Percentiles rank a stretch among this genome's conserved stretches.
Conservation (phyloP, 2,113 vertebrate genomes). For the Pollachius pollachius region DNA sequence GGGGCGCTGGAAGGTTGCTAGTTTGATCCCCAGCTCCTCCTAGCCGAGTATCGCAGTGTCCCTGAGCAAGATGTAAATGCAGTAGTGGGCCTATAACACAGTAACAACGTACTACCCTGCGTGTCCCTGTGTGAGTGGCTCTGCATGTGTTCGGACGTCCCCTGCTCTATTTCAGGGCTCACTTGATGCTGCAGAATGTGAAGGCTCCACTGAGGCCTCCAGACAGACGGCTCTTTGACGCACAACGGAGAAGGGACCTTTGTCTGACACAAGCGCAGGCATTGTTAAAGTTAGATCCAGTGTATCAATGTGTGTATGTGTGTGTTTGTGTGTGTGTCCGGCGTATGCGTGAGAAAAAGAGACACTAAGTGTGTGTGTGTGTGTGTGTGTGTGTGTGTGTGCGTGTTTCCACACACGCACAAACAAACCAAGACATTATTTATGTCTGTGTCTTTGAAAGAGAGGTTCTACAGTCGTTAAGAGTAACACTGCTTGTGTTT, state of each 20-base stretch:
- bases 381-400: conserved; percentile 1
- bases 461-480: too few relatives aligned
- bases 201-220: conserved; percentile 50
- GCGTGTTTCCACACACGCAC: not conserved
- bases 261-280: conserved; percentile 58
- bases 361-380: not conserved
- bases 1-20: too few relatives aligned
- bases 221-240: conserved; percentile 62
- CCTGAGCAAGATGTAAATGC: too few relatives aligned
- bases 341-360: not conserved
- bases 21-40: too few relatives aligned
- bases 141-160: too few relatives aligned
- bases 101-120: too few relatives aligned
- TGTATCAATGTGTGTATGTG: not conserved
- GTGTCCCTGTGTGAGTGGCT: conserved; percentile 6
- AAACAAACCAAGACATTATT: too few relatives aligned
- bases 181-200: conserved; percentile 39
- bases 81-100: too few relatives aligned
- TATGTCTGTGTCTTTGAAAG: too few relatives aligned
- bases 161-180: conserved; percentile 20
- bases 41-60: too few relatives aligned
- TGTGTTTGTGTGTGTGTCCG: not conserved
- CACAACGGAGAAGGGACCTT: conserved; percentile 56
- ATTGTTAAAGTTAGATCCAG: conserved; percentile 48
- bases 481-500: not conserved